Percentiles rank a stretch among this genome's conserved stretches.
Evolutionary conservation across 2,113 vertebrate species (phyloP).

Genomic region (Brachypodius melanocephalos): DNA sequence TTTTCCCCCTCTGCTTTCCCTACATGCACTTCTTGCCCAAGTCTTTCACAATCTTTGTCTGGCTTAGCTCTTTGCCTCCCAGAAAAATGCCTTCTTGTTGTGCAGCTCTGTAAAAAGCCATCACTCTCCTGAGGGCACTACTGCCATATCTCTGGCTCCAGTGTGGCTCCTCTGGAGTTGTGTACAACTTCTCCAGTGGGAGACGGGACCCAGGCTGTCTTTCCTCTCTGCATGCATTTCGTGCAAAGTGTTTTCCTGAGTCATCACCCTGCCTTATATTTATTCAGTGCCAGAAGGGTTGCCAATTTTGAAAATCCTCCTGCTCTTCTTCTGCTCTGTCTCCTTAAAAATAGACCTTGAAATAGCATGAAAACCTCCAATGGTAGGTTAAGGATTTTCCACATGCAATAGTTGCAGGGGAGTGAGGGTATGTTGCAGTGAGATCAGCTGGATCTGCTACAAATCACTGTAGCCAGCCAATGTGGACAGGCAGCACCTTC

Average conservation of each 20-base stretch:
- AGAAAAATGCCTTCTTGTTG: background rate
- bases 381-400: background rate
- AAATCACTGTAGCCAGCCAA: background rate
- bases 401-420: background rate
- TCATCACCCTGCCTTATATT: background rate
- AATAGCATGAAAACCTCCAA: background rate
- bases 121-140: background rate
- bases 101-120: background rate
- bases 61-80: background rate
- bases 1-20: slow-evolving; percentile 10
- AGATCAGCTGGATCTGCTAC: background rate
- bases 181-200: rapidly evolving
- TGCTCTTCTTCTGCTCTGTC: background rate
- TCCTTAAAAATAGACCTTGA: background rate
- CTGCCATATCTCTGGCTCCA: background rate
- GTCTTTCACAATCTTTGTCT: slow-evolving; percentile 16
- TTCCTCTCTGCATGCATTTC: background rate
- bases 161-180: background rate
- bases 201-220: background rate
- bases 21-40: background rate
- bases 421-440: background rate
- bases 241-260: rapidly evolving
- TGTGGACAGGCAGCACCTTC: background rate
- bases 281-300: background rate
- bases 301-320: background rate